phyloP scores from a whole-genome alignment of 2,888 invertebrate species.

The Ennomos quercinarius region DNA sequence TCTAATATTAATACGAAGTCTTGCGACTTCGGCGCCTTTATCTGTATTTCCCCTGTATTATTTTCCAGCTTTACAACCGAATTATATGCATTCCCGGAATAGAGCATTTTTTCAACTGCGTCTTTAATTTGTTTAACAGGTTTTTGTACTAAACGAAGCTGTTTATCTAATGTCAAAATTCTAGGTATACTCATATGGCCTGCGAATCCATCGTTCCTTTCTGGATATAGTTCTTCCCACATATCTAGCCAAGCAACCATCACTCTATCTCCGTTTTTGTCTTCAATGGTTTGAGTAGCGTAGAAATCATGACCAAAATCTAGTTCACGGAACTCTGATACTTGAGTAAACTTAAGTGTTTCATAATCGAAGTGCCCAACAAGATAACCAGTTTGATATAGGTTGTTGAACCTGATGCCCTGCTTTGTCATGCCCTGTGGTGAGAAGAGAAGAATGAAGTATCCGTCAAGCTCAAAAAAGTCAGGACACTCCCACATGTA shows the following conservation, averaged over 20 bases:
- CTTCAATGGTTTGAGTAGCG: conserved; percentile 70
- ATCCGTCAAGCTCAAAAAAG: conserved; percentile 70
- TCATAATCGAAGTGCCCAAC: conserved; percentile 70
- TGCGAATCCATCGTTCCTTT: conserved; percentile 67
- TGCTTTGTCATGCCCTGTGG: conserved; percentile 69
- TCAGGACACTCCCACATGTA: conserved; percentile 84
- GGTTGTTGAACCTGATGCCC: conserved; percentile 66
- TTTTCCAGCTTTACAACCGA: conserved; percentile 43
- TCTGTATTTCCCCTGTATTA: conserved; percentile 61
- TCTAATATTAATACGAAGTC: conserved; percentile 58
- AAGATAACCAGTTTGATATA: conserved; percentile 75
- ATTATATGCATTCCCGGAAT: conserved; percentile 43
- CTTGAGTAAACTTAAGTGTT: conserved; percentile 53
- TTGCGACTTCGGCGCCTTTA: conserved; percentile 42
- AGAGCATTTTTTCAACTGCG: conserved; percentile 44
- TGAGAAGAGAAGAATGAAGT: conserved; percentile 70
- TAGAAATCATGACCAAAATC: conserved; percentile 77
- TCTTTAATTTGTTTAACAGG: conserved; percentile 54
- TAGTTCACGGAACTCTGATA: conserved; percentile 61
- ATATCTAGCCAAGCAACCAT: conserved; percentile 74
- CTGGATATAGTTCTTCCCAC: conserved; percentile 74
- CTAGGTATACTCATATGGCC: conserved; percentile 73
- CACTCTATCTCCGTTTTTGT: conserved; percentile 56
- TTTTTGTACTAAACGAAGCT: conserved; percentile 58
- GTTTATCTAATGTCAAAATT: conserved; percentile 52